Evolutionary conservation across 2,888 invertebrate species (phyloP).

Genomic region (Cryptocephalus moraei): DNA sequence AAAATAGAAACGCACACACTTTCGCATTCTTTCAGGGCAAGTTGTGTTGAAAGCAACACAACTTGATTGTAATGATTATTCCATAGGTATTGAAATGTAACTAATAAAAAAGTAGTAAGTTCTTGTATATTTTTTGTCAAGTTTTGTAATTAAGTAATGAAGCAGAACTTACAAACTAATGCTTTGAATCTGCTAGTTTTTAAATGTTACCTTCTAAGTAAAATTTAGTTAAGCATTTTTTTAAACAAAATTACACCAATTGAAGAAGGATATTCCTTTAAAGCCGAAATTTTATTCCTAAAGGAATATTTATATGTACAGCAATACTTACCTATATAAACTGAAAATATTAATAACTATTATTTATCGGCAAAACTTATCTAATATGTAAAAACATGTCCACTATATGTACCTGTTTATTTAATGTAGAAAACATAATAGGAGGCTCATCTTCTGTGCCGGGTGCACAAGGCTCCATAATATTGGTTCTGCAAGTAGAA

Average conservation of each 20-base stretch:
- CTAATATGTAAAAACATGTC: constrained; percentile 4
- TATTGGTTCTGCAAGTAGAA: constrained; percentile 6
- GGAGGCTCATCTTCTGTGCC: constrained; percentile 31
- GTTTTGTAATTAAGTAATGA: too few species aligned
- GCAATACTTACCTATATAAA: constrained; percentile 12
- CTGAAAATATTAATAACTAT: constrained; percentile 5
- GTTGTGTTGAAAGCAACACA: constrained; percentile 25
- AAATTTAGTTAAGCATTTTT: background rate
- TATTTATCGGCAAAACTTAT: constrained; percentile 4
- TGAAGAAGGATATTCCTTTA: background rate
- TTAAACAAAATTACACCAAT: background rate
- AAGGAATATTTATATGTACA: background rate
- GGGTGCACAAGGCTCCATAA: constrained; percentile 31
- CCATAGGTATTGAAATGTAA: too few species aligned
- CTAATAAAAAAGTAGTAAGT: too few species aligned
- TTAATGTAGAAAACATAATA: constrained; percentile 20
- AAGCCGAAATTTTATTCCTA: background rate
- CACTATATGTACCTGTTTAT: constrained; percentile 26
- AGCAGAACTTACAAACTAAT: too few species aligned
- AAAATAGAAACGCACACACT: constrained; percentile 8
- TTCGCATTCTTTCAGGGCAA: constrained; percentile 6
- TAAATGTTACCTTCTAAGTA: too few species aligned
- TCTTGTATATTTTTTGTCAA: too few species aligned
- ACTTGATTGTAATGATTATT: constrained; percentile 6
- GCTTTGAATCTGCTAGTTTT: too few species aligned